Conservation (phyloP, 2,888 invertebrate species). For the Tiphia femorata region DNA sequence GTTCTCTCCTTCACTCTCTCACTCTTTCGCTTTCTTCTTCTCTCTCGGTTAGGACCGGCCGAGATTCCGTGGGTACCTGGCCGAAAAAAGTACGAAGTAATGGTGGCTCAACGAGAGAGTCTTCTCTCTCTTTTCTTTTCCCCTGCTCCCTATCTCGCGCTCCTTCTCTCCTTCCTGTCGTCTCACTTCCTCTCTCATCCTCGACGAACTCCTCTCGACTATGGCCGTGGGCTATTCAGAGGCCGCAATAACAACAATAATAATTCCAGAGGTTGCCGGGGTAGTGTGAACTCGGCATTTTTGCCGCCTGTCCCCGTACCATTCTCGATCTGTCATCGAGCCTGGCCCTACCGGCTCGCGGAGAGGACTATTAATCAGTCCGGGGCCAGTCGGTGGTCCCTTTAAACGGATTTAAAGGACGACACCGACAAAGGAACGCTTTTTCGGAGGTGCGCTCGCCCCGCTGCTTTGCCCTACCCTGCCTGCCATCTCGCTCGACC, state of each 20-base stretch:
- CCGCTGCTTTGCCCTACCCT: conserved; percentile 15
- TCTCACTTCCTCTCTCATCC: not conserved
- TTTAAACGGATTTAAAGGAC: conserved; percentile 62
- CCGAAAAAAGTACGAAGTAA: too few relatives aligned
- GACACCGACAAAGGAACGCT: conserved; percentile 57
- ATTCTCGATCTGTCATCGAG: conserved; percentile 64
- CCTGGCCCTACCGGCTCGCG: conserved; percentile 39
- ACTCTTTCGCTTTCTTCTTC: not conserved
- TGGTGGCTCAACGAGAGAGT: too few relatives aligned
- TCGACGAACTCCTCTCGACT: not conserved
- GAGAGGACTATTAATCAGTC: conserved; percentile 61
- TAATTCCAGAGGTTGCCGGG: conserved; percentile 30
- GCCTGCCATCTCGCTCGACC: not conserved
- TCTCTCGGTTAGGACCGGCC: conserved; percentile 7
- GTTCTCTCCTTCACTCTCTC: too few relatives aligned
- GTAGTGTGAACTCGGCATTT: conserved; percentile 61
- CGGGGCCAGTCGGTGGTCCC: conserved; percentile 59
- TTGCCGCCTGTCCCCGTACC: conserved; percentile 54
- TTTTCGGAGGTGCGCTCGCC: conserved; percentile 38
- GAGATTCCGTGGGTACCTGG: too few relatives aligned
- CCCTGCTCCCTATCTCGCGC: not conserved
- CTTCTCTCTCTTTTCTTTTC: conserved; percentile 1
- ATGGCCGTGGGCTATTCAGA: conserved; percentile 20
- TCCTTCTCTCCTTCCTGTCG: conserved; percentile 3
- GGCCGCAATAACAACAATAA: conserved; percentile 27